Evolutionary conservation across 2,888 invertebrate species (phyloP), one percentile per base, ranked within the genome.

Genomic region (Tromatobia lineatoria): DNA sequence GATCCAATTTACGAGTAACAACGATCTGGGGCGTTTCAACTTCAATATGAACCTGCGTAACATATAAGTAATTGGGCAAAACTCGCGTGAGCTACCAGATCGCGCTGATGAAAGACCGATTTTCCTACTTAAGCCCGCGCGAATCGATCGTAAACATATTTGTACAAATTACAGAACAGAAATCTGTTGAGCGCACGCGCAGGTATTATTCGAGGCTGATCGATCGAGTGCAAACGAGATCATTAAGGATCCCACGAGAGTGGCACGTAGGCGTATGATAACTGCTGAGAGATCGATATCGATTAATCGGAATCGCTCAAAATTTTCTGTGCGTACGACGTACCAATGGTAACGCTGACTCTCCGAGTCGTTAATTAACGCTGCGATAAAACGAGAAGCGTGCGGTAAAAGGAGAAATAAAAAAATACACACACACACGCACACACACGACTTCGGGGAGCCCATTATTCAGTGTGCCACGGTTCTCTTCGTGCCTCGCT

Each of bases 401-500:
- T 81, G 84, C 83, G 85, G 79, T 69, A 66, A 64, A 75, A 71
- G 47, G 47, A 34, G 69, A 52, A 50, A 75, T 50, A 79, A 70
- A 45, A 77, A 38, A 38, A 29, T 6, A 64, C n/a, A 64, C 38
- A n/a, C n/a, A n/a, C n/a, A 77, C 69, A 69, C 67, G 78, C n/a
- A 34, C 29, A 29, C 59, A 77, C 69, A 69, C 67, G 78, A 82
- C 84, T 78, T 80, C 82, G 79, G 73, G 67, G 74, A 67, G 79
- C 77, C 85, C 86, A 85, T 86, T 87, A 87, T 85, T 87, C 85
- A 87, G 79, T 82, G 83, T 85, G 81, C 78, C 83, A 82, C 83
- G 81, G 76, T 85, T 83, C 73, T 81, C 70, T 80, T 77, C 74
- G 80, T 74, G 78, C 50, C 79, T 73, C 76, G 67, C 69, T 79